Conservation (phyloP, 2,888 invertebrate species). For the Eurytoma adleriae region DNA sequence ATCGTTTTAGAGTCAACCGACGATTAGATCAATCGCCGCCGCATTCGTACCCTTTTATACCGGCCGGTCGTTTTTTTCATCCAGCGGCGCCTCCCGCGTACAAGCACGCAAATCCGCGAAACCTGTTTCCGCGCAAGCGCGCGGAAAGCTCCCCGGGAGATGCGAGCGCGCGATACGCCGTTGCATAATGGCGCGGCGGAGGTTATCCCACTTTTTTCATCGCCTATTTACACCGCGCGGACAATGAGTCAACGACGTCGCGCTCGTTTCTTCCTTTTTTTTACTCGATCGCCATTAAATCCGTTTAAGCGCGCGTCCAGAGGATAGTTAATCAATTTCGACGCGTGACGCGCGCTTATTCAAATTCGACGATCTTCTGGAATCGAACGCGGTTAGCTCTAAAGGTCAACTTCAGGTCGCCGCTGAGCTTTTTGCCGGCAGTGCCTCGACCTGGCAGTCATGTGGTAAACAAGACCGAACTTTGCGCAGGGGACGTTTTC, state of each 20-base stretch:
- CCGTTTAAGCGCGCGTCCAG: neutral
- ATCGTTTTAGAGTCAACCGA: neutral
- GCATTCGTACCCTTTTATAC: slow-evolving; percentile 34
- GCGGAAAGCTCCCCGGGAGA: neutral
- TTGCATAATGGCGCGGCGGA: neutral
- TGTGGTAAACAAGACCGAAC: neutral
- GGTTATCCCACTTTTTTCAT: neutral
- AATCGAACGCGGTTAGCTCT: neutral
- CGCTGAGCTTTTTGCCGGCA: no score
- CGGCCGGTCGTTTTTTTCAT: neutral
- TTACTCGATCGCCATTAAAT: neutral
- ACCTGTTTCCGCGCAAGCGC: neutral
- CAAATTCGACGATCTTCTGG: neutral
- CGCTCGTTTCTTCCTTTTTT: neutral
- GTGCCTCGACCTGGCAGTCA: neutral
- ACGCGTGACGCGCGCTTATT: neutral
- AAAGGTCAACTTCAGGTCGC: slow-evolving; percentile 1
- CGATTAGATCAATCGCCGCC: slow-evolving; percentile 28
- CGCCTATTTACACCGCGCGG: neutral
- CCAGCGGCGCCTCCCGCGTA: neutral
- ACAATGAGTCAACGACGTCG: neutral
- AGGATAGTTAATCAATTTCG: neutral
- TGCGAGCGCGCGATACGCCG: neutral
- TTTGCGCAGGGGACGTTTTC: neutral
- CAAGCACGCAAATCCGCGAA: neutral